Percentiles rank a stretch among this genome's conserved stretches.
These are phyloP conservation scores for Notolabrus celidotus DNA, from an alignment of 2,797 vertebrate genomes.

Conservation along the genomic window DNA sequence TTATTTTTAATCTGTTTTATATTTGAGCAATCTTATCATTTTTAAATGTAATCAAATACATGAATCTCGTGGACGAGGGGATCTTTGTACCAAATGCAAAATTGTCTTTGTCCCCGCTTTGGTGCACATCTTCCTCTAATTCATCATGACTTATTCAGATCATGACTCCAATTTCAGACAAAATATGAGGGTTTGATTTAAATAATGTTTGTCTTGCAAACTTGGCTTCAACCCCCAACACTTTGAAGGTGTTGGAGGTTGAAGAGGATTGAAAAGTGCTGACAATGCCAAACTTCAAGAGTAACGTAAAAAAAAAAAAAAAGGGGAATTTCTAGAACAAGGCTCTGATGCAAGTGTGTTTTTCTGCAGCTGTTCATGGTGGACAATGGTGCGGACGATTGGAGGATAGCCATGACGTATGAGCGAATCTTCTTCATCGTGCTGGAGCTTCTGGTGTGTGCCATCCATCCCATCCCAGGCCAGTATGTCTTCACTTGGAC, in stretches of 20 bases:
- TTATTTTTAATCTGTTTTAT: neutral
- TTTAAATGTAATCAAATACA: slow-evolving; percentile 1
- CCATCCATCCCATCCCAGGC: slow-evolving; percentile 95
- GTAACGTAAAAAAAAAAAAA: no score
- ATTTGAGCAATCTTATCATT: neutral
- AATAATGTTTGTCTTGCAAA: neutral
- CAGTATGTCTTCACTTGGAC: slow-evolving; percentile 96
- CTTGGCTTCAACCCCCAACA: neutral
- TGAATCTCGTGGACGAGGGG: neutral
- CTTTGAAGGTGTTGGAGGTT: neutral
- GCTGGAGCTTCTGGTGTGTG: slow-evolving; percentile 94
- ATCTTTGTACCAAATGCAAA: neutral
- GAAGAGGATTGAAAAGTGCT: neutral
- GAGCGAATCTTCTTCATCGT: slow-evolving; percentile 95
- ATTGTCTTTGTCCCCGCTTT: neutral
- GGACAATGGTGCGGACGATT: slow-evolving; percentile 95
- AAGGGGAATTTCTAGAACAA: neutral
- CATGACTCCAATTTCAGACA: slow-evolving; percentile 1
- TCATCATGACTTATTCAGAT: neutral
- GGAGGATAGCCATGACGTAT: slow-evolving; percentile 97
- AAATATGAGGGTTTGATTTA: neutral
- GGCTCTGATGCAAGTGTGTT: neutral
- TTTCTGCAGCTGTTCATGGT: slow-evolving; percentile 93
- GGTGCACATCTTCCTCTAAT: neutral
- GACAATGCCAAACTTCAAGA: neutral